phyloP scores from a whole-genome alignment of 2,113 vertebrate genomes.

The Romanogobio albipinnatus region DNA sequence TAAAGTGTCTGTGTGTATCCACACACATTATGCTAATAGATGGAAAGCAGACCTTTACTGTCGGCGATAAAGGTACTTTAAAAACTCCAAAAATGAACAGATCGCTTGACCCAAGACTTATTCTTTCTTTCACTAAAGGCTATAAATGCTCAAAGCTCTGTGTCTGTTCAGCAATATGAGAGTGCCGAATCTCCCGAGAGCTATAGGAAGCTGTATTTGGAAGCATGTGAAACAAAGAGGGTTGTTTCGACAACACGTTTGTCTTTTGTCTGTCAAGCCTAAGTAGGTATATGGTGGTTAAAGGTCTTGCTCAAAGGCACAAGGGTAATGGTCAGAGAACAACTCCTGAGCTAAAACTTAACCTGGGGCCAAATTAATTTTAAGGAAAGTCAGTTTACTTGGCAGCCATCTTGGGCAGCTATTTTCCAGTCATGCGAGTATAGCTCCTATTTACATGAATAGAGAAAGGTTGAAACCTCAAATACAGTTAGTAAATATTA shows the following conservation, averaged over 20 bases:
- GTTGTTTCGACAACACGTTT: not conserved
- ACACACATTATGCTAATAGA: slow-evolving; percentile 59
- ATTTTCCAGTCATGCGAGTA: not conserved
- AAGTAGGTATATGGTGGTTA: not conserved
- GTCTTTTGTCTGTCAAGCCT: not conserved
- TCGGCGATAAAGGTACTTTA: slow-evolving; percentile 39
- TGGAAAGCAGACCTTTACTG: slow-evolving; percentile 57
- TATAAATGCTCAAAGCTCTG: slow-evolving; percentile 17
- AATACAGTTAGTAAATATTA: not conserved
- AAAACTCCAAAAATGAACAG: slow-evolving; percentile 32
- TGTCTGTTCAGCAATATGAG: slow-evolving; percentile 24
- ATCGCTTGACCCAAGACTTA: slow-evolving; percentile 44
- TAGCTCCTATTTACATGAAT: not conserved
- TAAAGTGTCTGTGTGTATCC: slow-evolving; percentile 44
- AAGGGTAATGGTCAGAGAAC: not conserved
- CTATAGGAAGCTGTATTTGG: slow-evolving; percentile 21
- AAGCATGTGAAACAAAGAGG: not conserved
- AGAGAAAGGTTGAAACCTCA: not conserved
- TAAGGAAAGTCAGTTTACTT: not conserved
- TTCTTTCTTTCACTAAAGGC: slow-evolving; percentile 36
- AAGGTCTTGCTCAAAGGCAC: not conserved
- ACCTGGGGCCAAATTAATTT: not conserved
- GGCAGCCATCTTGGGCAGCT: not conserved
- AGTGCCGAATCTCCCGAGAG: slow-evolving; percentile 31
- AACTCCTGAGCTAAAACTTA: not conserved